Evolutionary conservation across 1,140 invertebrate species (phyloP).

Genomic region (Megathymus violae): DNA sequence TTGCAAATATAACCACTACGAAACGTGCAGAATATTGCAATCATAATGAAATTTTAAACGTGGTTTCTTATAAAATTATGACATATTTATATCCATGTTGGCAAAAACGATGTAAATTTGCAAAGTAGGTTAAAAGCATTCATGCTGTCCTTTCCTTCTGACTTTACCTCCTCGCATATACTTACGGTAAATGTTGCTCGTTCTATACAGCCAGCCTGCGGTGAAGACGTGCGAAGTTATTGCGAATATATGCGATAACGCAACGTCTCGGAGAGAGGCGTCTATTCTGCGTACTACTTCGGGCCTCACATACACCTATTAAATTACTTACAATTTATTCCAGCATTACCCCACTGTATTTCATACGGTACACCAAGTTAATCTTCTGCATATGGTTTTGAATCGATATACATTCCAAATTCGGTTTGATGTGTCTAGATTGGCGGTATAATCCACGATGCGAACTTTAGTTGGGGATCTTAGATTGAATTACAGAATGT

Average conservation of each 20-base stretch:
- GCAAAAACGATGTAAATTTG: constrained; percentile 19
- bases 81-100: constrained; percentile 22
- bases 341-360: constrained; percentile 33
- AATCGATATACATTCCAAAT: constrained; percentile 41
- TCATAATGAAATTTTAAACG: too few relatives aligned
- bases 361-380: constrained; percentile 35
- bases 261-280: constrained; percentile 39
- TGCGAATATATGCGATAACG: constrained; percentile 57
- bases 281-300: constrained; percentile 42
- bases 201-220: constrained; percentile 34
- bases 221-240: constrained; percentile 50
- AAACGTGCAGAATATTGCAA: too few relatives aligned
- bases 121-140: constrained; percentile 35
- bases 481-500: constrained; percentile 57
- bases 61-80: background rate
- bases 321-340: constrained; percentile 63
- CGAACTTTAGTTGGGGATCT: constrained; percentile 56
- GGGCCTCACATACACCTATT: constrained; percentile 54
- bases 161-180: constrained; percentile 40
- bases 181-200: constrained; percentile 37
- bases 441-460: constrained; percentile 57
- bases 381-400: constrained; percentile 37
- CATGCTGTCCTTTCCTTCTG: constrained; percentile 36
- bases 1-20: too few relatives aligned
- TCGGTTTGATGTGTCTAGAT: constrained; percentile 49